These are phyloP conservation scores for Chymomyza costata DNA, from an alignment of 1,140 invertebrate species.

Conservation along the genomic window DNA sequence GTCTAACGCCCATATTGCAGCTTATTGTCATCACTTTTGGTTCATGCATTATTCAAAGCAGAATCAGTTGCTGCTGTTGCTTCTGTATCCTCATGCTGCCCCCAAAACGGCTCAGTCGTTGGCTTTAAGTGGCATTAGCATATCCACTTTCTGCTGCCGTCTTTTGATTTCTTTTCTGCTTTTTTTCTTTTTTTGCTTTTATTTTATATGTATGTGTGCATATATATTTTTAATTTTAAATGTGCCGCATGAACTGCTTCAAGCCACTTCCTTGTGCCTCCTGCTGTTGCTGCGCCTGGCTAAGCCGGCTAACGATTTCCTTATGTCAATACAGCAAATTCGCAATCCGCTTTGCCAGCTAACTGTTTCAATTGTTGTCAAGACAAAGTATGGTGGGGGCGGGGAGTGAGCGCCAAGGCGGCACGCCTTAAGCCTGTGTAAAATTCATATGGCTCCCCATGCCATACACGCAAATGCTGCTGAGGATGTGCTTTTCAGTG, in stretches of 20 bases:
- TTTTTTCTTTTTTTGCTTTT: conserved; percentile 12
- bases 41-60: conserved; percentile 66
- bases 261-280: conserved; percentile 5
- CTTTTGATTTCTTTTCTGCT: neutral
- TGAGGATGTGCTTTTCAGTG: conserved; percentile 36
- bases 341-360: conserved; percentile 59
- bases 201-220: neutral
- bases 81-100: neutral
- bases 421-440: conserved; percentile 5
- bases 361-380: conserved; percentile 47
- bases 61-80: conserved; percentile 5
- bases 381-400: too few relatives aligned
- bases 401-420: conserved; percentile 3
- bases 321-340: conserved; percentile 67
- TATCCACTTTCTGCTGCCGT: conserved; percentile 48
- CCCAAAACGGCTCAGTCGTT: neutral
- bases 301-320: conserved; percentile 72
- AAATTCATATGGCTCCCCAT: conserved; percentile 8
- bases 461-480: conserved; percentile 4
- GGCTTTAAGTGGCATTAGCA: conserved; percentile 43
- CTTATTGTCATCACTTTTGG: conserved; percentile 64
- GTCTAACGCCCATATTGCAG: conserved; percentile 18
- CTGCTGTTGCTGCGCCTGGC: conserved; percentile 2
- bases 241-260: conserved; percentile 16
- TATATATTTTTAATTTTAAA: conserved; percentile 63